Percentiles rank a stretch among this genome's conserved stretches.
Conservation (phyloP, 2,113 vertebrate species). For the Leptocoma aspasia region DNA sequence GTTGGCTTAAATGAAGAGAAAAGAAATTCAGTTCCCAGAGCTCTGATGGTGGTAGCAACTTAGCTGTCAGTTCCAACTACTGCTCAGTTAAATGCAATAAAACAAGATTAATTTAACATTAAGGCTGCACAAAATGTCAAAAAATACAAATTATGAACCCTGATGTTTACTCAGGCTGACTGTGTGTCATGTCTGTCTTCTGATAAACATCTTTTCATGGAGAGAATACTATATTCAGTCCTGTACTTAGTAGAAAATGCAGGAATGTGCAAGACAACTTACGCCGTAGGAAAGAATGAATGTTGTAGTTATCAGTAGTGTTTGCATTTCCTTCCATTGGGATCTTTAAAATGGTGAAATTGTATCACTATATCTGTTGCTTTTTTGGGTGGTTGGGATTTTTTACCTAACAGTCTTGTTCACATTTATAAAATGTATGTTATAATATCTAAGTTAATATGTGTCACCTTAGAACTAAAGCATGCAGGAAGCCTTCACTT, state of each 20-base stretch:
- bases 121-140: conserved; percentile 36
- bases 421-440: background rate
- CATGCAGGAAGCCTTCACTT: background rate
- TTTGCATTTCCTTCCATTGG: background rate
- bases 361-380: background rate
- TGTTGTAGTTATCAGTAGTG: background rate
- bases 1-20: conserved; percentile 42
- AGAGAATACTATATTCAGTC: background rate
- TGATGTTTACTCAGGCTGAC: conserved; percentile 35
- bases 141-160: conserved; percentile 22
- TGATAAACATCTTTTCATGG: conserved; percentile 20
- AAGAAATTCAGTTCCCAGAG: conserved; percentile 21
- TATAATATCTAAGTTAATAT: background rate
- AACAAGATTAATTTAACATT: conserved; percentile 50
- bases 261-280: background rate
- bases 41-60: conserved; percentile 50
- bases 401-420: background rate
- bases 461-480: background rate
- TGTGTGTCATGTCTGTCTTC: background rate
- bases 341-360: background rate
- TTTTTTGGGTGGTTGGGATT: background rate
- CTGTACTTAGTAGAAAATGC: background rate
- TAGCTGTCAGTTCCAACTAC: conserved; percentile 53
- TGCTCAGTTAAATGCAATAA: conserved; percentile 30
- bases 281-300: background rate